Percentiles rank a stretch among this genome's conserved stretches.
Conservation (phyloP, 2,797 vertebrate species). For the Pristis pectinata region DNA sequence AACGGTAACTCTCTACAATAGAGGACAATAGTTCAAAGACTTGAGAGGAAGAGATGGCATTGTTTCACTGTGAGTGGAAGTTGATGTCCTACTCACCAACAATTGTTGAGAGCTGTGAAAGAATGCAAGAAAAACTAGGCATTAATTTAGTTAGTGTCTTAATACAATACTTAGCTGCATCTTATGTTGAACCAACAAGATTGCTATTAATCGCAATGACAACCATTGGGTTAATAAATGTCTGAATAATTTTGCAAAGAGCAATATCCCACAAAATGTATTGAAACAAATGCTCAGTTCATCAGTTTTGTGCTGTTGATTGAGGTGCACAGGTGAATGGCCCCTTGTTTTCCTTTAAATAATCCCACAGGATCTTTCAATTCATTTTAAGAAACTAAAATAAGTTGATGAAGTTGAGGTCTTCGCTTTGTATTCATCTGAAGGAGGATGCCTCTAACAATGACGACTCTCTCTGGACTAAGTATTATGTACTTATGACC, state of each 20-base stretch:
- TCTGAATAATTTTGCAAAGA: neutral
- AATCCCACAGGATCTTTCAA: neutral
- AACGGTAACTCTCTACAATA: neutral
- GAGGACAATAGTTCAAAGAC: neutral
- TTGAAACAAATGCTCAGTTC: neutral
- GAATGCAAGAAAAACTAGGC: neutral
- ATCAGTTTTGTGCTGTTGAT: neutral
- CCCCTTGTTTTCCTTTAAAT: neutral
- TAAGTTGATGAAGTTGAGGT: neutral
- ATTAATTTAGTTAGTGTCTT: neutral
- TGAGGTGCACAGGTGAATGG: neutral
- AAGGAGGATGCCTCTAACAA: neutral
- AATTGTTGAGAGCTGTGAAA: neutral
- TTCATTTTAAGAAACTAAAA: neutral
- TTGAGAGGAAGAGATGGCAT: neutral
- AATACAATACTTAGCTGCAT: neutral
- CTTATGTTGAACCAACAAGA: neutral
- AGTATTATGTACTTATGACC: neutral
- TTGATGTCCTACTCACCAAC: neutral
- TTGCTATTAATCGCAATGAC: neutral
- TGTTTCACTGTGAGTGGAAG: neutral
- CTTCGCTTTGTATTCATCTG: neutral
- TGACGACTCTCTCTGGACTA: neutral
- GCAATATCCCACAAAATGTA: neutral
- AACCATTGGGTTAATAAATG: neutral